Percentiles rank a stretch among this genome's conserved stretches.
phyloP scores from a whole-genome alignment of 2,113 vertebrate species.

The Quiscalus mexicanus region DNA sequence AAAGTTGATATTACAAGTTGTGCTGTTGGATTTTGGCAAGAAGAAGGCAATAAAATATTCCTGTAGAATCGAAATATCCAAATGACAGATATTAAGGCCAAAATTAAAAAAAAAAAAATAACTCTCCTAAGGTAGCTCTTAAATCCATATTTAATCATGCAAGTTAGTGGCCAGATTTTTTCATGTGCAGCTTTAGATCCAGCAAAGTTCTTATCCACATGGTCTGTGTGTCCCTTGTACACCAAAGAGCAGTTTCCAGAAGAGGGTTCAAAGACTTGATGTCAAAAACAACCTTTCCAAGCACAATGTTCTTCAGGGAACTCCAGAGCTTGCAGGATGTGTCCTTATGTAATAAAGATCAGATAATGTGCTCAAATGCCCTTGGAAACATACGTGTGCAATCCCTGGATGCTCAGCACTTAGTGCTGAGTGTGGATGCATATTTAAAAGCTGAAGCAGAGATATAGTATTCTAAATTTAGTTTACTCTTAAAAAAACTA shows the following conservation, averaged over 20 bases:
- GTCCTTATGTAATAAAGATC: not conserved
- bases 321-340: not conserved
- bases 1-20: slow-evolving; percentile 27
- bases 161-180: not conserved
- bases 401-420: not conserved
- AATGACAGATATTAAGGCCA: slow-evolving; percentile 25
- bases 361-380: not conserved
- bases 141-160: not conserved
- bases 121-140: not conserved
- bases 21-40: slow-evolving; percentile 42
- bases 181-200: not conserved
- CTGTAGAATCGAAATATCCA: not conserved
- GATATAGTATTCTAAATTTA: not conserved
- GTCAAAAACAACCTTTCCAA: not conserved
- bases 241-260: not conserved
- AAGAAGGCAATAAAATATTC: slow-evolving; percentile 9
- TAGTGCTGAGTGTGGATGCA: not conserved
- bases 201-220: not conserved
- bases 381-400: not conserved
- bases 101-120: not conserved
- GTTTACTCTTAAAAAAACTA: not conserved
- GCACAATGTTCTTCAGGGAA: not conserved
- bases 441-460: not conserved
- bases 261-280: not conserved
- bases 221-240: not conserved